Conservation (phyloP, 64 coral and sea anemone species). For the Cladopsammia gracilis region DNA sequence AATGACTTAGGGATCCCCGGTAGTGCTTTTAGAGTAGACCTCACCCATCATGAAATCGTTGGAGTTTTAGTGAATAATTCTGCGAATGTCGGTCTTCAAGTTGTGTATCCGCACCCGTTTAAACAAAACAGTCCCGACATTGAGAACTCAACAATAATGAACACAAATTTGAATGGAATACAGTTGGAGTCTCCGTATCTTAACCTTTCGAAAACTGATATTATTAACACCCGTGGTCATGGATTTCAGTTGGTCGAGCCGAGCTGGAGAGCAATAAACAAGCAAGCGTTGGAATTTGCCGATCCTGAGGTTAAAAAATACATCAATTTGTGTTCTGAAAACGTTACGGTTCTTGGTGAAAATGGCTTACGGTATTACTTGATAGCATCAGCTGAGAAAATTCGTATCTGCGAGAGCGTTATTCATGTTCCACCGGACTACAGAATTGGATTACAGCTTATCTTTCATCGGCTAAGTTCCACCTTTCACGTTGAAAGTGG, state of each 20-base stretch:
- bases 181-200: conserved; percentile 59
- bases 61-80: conserved; percentile 56
- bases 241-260: conserved; percentile 53
- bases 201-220: conserved; percentile 4
- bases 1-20: conserved; percentile 66
- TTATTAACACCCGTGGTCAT: conserved; percentile 21
- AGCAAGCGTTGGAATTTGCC: conserved; percentile 44
- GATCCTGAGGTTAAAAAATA: conserved; percentile 13
- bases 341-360: conserved; percentile 46
- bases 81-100: conserved; percentile 39
- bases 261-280: conserved; percentile 46
- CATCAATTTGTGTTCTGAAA: conserved; percentile 53
- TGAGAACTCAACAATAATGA: conserved; percentile 38
- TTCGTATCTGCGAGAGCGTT: conserved; percentile 25
- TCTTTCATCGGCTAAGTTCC: neutral
- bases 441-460: conserved; percentile 66
- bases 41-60: conserved; percentile 59
- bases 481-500: conserved; percentile 57
- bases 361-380: conserved; percentile 15
- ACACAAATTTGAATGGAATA: conserved; percentile 44
- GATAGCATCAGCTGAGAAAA: neutral
- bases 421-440: conserved; percentile 45
- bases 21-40: conserved; percentile 69
- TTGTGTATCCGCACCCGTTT: conserved; percentile 61
- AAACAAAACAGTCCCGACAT: conserved; percentile 8